Evolutionary conservation across 2,888 invertebrate species (phyloP).

Genomic region (Drosophila anomalata): DNA sequence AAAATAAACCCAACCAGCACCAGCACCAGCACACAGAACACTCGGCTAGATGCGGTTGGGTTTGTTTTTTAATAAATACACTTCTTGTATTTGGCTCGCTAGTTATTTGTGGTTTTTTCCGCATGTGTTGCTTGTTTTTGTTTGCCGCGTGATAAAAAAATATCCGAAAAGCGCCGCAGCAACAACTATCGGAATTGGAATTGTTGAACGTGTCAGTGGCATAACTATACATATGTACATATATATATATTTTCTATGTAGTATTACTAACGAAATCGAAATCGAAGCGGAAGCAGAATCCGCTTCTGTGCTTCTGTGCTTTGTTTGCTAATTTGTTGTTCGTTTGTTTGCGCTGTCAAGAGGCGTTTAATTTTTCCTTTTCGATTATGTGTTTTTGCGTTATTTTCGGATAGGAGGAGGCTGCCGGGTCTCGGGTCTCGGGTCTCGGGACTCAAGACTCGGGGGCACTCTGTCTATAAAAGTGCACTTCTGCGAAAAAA

Average conservation of each 20-base stretch:
- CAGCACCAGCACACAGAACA: background rate
- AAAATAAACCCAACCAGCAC: constrained; percentile 1
- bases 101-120: constrained; percentile 16
- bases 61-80: constrained; percentile 35
- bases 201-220: constrained; percentile 30
- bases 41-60: constrained; percentile 11
- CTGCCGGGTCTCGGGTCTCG: background rate
- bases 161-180: background rate
- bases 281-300: constrained; percentile 40
- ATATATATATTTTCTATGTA: background rate
- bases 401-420: constrained; percentile 33
- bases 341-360: constrained; percentile 45
- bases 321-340: constrained; percentile 38
- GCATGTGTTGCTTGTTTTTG: constrained; percentile 35
- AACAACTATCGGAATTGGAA: constrained; percentile 2
- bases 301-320: background rate
- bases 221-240: too few relatives aligned
- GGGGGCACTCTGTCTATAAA: constrained; percentile 67
- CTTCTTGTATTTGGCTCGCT: constrained; percentile 6
- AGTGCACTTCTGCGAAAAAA: constrained; percentile 78
- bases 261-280: constrained; percentile 19
- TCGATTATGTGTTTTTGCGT: constrained; percentile 4
- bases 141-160: constrained; percentile 39
- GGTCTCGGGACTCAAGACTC: too few relatives aligned
- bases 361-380: constrained; percentile 30